phyloP scores from a whole-genome alignment of 2,113 vertebrate species.

The Oreochromis tanganicae region DNA sequence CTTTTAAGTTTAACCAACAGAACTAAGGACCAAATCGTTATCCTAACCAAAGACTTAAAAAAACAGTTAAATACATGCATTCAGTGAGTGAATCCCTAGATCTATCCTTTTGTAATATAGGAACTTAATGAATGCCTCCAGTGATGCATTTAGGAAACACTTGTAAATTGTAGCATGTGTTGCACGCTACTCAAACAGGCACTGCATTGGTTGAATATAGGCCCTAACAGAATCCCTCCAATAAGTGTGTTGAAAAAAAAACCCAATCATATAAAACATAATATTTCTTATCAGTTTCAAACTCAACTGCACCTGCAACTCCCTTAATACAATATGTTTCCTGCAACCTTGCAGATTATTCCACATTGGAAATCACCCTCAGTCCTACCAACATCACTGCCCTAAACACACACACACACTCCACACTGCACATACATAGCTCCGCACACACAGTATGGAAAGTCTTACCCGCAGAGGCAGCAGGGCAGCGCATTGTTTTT shows the following conservation, averaged over 20 bases:
- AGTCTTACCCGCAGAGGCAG: slow-evolving; percentile 16
- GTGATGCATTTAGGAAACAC: rapidly evolving
- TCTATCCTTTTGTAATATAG: neutral
- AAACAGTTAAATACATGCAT: rapidly evolving
- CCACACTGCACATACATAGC: neutral
- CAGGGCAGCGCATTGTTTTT: slow-evolving; percentile 47
- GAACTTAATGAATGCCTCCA: neutral
- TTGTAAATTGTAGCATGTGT: neutral
- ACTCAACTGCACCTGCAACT: slow-evolving; percentile 1
- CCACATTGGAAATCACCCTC: slow-evolving; percentile 22
- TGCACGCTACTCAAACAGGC: neutral
- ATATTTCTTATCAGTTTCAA: neutral
- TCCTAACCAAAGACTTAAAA: neutral
- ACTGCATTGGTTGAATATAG: neutral
- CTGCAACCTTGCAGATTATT: slow-evolving; percentile 19
- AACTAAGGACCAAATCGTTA: neutral
- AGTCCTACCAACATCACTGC: neutral
- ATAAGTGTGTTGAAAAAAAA: neutral
- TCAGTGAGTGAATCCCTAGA: rapidly evolving
- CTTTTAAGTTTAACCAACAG: neutral
- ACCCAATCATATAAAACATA: neutral
- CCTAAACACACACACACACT: neutral
- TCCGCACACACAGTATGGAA: slow-evolving; percentile 26
- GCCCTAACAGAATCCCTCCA: neutral
- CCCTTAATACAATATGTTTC: neutral